A percentile compares a stretch with the other conserved stretches of the same genome.
These are phyloP conservation scores for Zoanthus sansibaricus DNA, from an alignment of 92 coral and sea anemone genomes.

Conservation along the genomic window DNA sequence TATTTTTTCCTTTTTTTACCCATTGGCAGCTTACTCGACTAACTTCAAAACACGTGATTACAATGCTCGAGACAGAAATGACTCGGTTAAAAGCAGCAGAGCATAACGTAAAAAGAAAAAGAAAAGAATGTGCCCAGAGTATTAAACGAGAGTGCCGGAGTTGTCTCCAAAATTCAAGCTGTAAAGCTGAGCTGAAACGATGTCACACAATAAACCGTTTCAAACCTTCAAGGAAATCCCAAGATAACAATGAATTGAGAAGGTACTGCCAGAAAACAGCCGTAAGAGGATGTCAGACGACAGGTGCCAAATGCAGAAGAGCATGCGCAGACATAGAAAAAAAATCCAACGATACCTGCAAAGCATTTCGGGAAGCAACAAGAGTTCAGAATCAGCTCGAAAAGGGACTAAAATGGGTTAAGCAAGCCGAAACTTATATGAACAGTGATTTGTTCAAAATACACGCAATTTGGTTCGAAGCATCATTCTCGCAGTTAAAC, in stretches of 20 bases:
- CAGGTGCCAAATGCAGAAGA: conserved; percentile 60
- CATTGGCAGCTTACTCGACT: conserved; percentile 84
- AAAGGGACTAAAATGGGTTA: conserved; percentile 79
- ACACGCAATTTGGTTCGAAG: conserved; percentile 90
- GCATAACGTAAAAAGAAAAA: conserved; percentile 68
- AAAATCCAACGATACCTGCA: conserved; percentile 78
- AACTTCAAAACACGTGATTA: conserved; percentile 87
- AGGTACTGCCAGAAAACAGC: conserved; percentile 75
- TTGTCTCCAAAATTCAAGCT: conserved; percentile 59
- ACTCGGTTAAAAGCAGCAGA: conserved; percentile 75
- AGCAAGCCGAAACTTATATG: conserved; percentile 75
- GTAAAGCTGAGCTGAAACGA: conserved; percentile 50
- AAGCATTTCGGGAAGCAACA: conserved; percentile 73
- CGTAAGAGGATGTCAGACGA: conserved; percentile 62
- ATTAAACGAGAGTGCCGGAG: conserved; percentile 68
- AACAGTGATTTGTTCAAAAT: conserved; percentile 76
- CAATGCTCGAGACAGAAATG: conserved; percentile 78
- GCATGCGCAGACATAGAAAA: conserved; percentile 61
- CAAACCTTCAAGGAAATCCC: conserved; percentile 17
- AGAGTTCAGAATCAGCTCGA: conserved; percentile 71
- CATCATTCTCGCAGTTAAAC: conserved; percentile 69
- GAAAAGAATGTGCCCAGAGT: conserved; percentile 72
- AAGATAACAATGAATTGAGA: conserved; percentile 34
- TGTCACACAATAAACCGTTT: conserved; percentile 42
- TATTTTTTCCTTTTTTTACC: neutral